Evolutionary conservation across 2,888 invertebrate species (phyloP).

Genomic region (Ectemnius lituratus): DNA sequence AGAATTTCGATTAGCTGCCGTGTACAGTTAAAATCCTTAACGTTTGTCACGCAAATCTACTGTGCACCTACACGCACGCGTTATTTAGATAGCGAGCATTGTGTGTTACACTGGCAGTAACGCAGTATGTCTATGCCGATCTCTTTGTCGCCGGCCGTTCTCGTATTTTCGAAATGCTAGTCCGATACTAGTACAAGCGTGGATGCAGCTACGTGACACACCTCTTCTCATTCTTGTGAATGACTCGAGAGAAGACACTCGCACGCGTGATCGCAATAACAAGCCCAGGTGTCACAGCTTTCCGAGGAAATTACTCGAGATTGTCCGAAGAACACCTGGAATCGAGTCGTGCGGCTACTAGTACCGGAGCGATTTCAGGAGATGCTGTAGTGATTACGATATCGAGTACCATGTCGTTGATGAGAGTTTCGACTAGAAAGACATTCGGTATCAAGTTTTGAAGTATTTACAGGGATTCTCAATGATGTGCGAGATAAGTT

Average conservation of each 20-base stretch:
- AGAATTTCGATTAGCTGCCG: conserved; percentile 28
- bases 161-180: too few species aligned
- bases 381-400: too few species aligned
- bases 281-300: too few species aligned
- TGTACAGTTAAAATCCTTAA: conserved; percentile 29
- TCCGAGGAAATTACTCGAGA: too few species aligned
- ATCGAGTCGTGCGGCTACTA: too few species aligned
- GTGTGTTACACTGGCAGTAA: conserved; percentile 39
- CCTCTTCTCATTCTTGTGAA: conserved; percentile 22
- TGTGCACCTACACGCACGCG: conserved; percentile 30
- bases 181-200: conserved; percentile 12
- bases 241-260: neutral
- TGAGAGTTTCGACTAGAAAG: too few species aligned
- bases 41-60: conserved; percentile 56
- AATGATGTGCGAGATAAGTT: conserved; percentile 33
- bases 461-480: conserved; percentile 10
- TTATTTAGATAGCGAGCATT: conserved; percentile 33
- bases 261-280: too few species aligned
- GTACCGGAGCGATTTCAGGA: too few species aligned
- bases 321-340: too few species aligned
- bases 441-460: neutral
- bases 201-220: conserved; percentile 11
- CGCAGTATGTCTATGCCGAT: conserved; percentile 23
- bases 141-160: neutral
- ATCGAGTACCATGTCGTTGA: too few species aligned